These are phyloP conservation scores for Saguinus imperator DNA, from an alignment of 2,113 vertebrate genomes.

Conservation along the genomic window DNA sequence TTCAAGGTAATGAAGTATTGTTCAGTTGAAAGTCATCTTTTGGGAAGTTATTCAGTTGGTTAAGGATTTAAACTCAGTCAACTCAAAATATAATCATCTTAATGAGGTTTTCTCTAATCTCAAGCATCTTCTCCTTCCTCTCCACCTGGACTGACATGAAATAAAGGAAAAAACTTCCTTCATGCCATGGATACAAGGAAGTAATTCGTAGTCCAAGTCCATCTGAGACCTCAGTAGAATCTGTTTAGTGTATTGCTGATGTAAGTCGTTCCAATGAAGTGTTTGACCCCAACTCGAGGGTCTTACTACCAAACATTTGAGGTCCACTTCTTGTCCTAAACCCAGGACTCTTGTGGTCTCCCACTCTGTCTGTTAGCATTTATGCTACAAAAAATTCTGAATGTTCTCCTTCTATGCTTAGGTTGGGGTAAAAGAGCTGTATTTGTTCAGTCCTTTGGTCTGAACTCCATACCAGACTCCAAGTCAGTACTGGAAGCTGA, in stretches of 20 bases:
- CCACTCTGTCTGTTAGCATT: background rate
- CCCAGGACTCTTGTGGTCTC: background rate
- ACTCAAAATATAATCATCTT: background rate
- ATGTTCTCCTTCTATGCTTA: background rate
- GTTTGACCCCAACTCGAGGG: background rate
- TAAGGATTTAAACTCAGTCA: constrained; percentile 21
- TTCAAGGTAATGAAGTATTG: background rate
- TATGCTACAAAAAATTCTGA: background rate
- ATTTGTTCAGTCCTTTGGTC: background rate
- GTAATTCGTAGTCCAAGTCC: background rate
- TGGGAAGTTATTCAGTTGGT: background rate
- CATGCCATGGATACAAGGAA: background rate
- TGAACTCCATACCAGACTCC: background rate
- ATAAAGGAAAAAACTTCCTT: background rate
- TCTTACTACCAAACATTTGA: background rate
- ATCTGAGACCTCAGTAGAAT: background rate
- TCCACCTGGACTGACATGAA: background rate
- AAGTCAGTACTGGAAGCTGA: background rate
- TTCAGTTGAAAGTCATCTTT: background rate
- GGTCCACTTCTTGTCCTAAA: background rate
- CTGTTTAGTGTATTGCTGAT: background rate
- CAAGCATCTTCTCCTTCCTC: background rate
- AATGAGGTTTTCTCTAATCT: background rate
- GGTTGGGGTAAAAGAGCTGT: background rate
- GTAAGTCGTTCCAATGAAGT: background rate